Conservation (phyloP, 2,113 vertebrate species). For the Etheostoma cragini region DNA sequence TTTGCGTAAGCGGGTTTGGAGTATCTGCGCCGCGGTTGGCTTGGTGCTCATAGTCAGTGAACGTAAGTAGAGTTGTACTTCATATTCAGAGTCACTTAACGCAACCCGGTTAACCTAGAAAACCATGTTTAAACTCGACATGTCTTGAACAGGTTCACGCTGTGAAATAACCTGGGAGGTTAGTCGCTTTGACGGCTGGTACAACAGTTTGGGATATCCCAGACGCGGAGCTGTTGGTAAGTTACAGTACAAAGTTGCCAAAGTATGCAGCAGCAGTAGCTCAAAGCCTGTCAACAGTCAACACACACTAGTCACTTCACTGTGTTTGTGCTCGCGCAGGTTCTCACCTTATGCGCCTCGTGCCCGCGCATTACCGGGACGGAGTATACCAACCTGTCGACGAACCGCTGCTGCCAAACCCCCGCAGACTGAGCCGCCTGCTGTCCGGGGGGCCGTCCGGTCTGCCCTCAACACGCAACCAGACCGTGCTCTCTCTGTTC, state of each 20-base stretch:
- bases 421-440: slow-evolving; percentile 85
- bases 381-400: slow-evolving; percentile 88
- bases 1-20: slow-evolving; percentile 74
- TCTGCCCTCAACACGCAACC: slow-evolving; percentile 84
- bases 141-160: slow-evolving; percentile 78
- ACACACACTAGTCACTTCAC: neutral
- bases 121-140: neutral
- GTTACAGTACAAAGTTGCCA: slow-evolving; percentile 7
- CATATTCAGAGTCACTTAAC: neutral
- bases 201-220: slow-evolving; percentile 92
- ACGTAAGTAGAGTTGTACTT: slow-evolving; percentile 68
- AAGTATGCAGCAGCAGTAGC: neutral
- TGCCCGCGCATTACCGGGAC: slow-evolving; percentile 88
- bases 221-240: slow-evolving; percentile 86
- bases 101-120: neutral
- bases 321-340: slow-evolving; percentile 78
- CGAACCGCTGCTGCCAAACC: slow-evolving; percentile 89
- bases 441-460: slow-evolving; percentile 81
- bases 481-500: slow-evolving; percentile 90
- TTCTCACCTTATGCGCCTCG: slow-evolving; percentile 85
- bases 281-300: neutral
- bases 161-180: slow-evolving; percentile 88
- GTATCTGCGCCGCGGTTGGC: slow-evolving; percentile 48
- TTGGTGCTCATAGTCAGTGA: slow-evolving; percentile 55
- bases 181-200: slow-evolving; percentile 96